Evolutionary conservation across 1,140 invertebrate species (phyloP), one percentile per base, ranked within the genome.

Genomic region (Eubasilissa regina): DNA sequence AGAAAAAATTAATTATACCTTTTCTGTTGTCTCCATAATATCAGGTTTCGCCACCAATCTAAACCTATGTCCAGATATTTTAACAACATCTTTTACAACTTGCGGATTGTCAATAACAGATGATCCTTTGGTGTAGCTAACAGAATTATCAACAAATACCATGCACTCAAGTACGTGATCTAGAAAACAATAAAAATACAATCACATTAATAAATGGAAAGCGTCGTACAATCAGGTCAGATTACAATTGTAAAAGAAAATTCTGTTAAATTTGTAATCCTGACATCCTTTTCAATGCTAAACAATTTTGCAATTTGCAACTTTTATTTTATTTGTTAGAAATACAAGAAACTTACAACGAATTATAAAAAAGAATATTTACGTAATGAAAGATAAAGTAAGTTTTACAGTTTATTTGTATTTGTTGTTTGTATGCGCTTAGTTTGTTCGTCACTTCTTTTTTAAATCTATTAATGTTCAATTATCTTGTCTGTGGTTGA

Each of bases 91-190:
- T 83, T 91, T 86, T 48, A 94, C 89, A 13, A 95, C 89, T 84
- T 91, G 86, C 0, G 90, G 83, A 85, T 90, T 92, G 88, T 81
- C 81, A 64, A 85, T 85, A 19, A 86, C 81, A n/a, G 78, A 80
- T 35, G 82, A 85, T 55, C 85, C 84, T 70, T 80, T 78, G 12
- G 78, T 87, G 60, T 85, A 89, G 44, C 88, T 83, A 17, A 90
- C 88, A 15, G 91, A 87, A 81, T 92, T 90, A 73, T 92, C 89
- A 1, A 94, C 90, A 87, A 93, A 93, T 10, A 90, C 84, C 86
- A 96, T 90, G 3, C 91, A 91, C 85, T 94, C 91, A 79, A 93
- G 91, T 8, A 96, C 86, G 85, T 94, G 89, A 84, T 94, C 93
- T 94, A 84, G 6, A 35, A 35, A 35, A 35, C 6, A 35, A 35